Conservation (phyloP, 2,797 vertebrate genomes). For the Cephalopachus bancanus region DNA sequence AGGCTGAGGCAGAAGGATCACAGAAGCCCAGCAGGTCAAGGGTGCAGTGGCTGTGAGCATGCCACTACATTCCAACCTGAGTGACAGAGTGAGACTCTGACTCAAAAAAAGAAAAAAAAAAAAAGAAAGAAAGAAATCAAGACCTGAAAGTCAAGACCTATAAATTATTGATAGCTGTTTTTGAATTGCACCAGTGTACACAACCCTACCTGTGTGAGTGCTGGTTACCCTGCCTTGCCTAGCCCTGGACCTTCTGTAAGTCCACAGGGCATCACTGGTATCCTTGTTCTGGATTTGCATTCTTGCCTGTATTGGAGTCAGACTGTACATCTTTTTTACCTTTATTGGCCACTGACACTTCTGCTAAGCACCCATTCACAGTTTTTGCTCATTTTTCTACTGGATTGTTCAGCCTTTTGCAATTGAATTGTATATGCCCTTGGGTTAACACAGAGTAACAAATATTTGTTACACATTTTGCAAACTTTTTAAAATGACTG, state of each 20-base stretch:
- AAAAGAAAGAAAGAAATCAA: no score
- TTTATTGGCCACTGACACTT: background rate
- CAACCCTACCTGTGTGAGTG: background rate
- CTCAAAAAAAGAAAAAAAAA: background rate
- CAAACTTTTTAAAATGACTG: background rate
- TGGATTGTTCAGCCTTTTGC: background rate
- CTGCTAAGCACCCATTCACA: background rate
- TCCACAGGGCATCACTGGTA: background rate
- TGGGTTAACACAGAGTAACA: background rate
- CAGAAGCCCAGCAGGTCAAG: background rate
- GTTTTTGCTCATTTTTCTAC: background rate
- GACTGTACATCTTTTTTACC: background rate
- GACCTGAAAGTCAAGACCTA: no score
- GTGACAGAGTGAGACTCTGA: background rate
- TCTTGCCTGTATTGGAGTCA: background rate
- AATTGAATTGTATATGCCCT: background rate
- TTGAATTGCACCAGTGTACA: no score
- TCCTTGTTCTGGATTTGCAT: background rate
- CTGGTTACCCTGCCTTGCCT: accelerated
- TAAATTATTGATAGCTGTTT: no score
- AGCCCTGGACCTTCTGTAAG: background rate
- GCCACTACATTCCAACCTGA: background rate
- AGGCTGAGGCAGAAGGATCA: background rate
- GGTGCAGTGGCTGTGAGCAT: background rate
- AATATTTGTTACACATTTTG: background rate